Percentiles rank a stretch among this genome's conserved stretches.
These are phyloP conservation scores for Cerastis rubricosa DNA, from an alignment of 2,888 invertebrate species.

Conservation along the genomic window DNA sequence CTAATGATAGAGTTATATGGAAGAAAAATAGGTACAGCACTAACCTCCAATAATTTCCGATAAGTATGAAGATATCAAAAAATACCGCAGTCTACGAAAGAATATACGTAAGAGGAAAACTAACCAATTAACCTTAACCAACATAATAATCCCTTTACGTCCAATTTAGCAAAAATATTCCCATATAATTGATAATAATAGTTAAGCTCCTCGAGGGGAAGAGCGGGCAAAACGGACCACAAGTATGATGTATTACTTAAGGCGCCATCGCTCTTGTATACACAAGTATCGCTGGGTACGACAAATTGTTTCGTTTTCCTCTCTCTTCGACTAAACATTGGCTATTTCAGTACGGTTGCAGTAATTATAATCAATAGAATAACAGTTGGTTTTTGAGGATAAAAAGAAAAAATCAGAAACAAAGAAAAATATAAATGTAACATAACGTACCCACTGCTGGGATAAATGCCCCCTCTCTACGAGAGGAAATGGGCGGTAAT, in stretches of 20 bases:
- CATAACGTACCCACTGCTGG: not conserved
- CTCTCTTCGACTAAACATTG: not conserved
- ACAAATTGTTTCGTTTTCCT: slow-evolving; percentile 73
- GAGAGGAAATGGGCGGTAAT: not conserved
- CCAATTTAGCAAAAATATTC: slow-evolving; percentile 34
- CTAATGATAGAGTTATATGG: not conserved
- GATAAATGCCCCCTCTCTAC: not conserved
- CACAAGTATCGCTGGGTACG: slow-evolving; percentile 64
- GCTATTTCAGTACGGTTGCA: not conserved
- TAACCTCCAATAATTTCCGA: not conserved
- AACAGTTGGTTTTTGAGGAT: not conserved
- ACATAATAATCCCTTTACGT: slow-evolving; percentile 16
- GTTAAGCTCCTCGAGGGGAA: slow-evolving; percentile 35
- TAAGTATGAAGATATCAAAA: not conserved
- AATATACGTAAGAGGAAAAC: slow-evolving; percentile 12
- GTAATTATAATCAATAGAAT: not conserved
- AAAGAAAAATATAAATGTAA: not conserved
- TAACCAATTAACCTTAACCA: slow-evolving; percentile 24
- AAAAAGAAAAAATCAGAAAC: not conserved
- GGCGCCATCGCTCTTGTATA: slow-evolving; percentile 75
- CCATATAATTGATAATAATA: slow-evolving; percentile 54
- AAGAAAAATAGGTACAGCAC: not conserved
- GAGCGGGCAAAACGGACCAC: slow-evolving; percentile 32
- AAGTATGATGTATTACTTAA: slow-evolving; percentile 71
- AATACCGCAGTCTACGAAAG: not conserved